phyloP scores from a whole-genome alignment of 2,888 invertebrate species.

The Elgonia sp. region DNA sequence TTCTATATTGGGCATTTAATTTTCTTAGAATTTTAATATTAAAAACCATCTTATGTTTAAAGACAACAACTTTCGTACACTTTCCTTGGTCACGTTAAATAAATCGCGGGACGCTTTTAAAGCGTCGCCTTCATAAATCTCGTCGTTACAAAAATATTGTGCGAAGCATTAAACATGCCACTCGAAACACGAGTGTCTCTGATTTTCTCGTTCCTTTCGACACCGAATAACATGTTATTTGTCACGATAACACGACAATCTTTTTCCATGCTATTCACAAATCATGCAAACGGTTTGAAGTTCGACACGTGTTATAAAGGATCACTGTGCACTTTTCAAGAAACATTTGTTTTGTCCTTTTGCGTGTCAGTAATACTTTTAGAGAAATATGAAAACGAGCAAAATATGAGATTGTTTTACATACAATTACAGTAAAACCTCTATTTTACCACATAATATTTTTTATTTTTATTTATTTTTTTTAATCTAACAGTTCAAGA shows the following conservation, averaged over 20 bases:
- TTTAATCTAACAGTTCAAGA: no score
- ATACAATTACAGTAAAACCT: no score
- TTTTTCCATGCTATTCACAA: conserved; percentile 52
- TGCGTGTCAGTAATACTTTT: conserved; percentile 22
- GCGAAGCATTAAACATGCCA: conserved; percentile 46
- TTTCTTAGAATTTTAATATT: no score
- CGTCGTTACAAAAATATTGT: conserved; percentile 54
- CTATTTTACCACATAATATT: no score
- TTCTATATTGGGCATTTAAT: no score
- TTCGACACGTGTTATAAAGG: conserved; percentile 14
- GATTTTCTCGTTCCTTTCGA: conserved; percentile 43
- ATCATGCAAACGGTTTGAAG: conserved; percentile 43
- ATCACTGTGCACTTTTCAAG: conserved; percentile 8
- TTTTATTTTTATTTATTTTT: no score
- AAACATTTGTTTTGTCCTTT: conserved; percentile 25
- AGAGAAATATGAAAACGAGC: no score
- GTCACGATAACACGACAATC: conserved; percentile 53
- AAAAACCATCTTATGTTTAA: neutral
- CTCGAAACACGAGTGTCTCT: conserved; percentile 55
- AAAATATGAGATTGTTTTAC: no score
- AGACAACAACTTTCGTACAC: neutral
- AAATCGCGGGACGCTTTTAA: conserved; percentile 20
- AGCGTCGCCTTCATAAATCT: conserved; percentile 42
- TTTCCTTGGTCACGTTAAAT: neutral
- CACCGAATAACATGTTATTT: conserved; percentile 50